Evolutionary conservation across 2,888 invertebrate genomes (phyloP), one percentile per base, ranked within the genome.

Genomic region (Epicampocera succincta): DNA sequence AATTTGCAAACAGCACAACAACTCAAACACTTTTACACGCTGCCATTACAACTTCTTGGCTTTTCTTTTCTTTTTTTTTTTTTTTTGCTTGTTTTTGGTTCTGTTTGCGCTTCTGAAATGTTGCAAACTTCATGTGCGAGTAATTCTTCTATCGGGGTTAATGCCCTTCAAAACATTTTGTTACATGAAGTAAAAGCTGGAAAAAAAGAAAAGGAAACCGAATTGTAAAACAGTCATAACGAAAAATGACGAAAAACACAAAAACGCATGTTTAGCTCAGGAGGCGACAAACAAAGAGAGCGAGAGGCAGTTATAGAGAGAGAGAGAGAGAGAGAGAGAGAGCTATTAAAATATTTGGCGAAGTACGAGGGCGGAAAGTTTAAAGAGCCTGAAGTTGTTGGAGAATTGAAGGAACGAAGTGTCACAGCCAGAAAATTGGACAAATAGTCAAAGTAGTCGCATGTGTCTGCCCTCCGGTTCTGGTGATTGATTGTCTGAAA

Each of bases 91-190:
- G n/a, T n/a, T n/a, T n/a, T n/a, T n/a, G n/a, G n/a, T n/a, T n/a
- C n/a, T n/a, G n/a, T n/a, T n/a, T n/a, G n/a, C n/a, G 6, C 29
- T 29, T 33, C 8, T 38, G 13, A 60, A 46, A 69, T 61, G 48
- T 48, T 54, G 56, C 29, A 46, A 66, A 68, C 25, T 63, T 54
- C 40, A 61, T 75, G 68, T 81, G 54, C 73, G 61, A 61, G 46
- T 83, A 78, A 80, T 73, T 83, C 83, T 83, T 82, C 84, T 84
- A 83, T 84, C 83, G 83, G 48, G 86, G 85, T 85, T 78, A 85
- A 85, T 84, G 85, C 83, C 85, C 85, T 85, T 84, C 85, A 83
- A 85, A 86, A 86, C 85, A 85, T 85, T 84, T 84, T 84, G 75
- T 80, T 80, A 84, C 82, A 61, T 60, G 29, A 54, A n/a, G n/a